Evolutionary conservation across 2,888 invertebrate species (phyloP), one percentile per base, ranked within the genome.

Genomic region (Cerceris ruficornis): DNA sequence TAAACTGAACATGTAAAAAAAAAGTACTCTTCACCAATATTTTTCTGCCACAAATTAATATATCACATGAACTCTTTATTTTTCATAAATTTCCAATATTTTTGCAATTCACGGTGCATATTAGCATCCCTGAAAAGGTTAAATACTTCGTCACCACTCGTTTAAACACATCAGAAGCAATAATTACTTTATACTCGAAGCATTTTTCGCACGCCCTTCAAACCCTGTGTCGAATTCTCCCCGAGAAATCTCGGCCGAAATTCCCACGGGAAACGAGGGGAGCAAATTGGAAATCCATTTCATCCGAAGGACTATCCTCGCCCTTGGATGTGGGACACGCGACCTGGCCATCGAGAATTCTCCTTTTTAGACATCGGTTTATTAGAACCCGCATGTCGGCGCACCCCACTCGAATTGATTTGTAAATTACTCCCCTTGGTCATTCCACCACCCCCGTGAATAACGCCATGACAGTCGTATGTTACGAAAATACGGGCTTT

Each of bases 401-500:
- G 43, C 57, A 62, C 68, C 28, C 75, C 64, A 59, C 57, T 81
- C 65, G 55, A 67, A 69, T 65, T 54, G 81, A 83, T 81, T 80
- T 71, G 39, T 69, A 78, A 83, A 85, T 83, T 83, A 64, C 59
- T 65, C 65, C 55, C 49, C 41, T 62, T 43, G 62, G 75, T 65
- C 60, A 42, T 55, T 42, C 49, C 42, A 17, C 60, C 49, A 61
- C 66, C 61, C 70, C 49, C 58, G 41, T 59, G 14, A 55, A 64
- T 65, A 46, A 62, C 62, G 60, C 42, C 59, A 65, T 58, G 9
- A 60, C 61, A 73, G 71, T 82, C 85, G 77, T 84, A 82, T 81
- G 81, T 84, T 84, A 80, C 83, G 77, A 82, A 86, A 87, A 89
- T 89, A 88, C 88, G 89, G 88, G 89, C 84, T 73, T 75, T 73